phyloP scores from a whole-genome alignment of 1,140 invertebrate species.

The Conopomorpha cramerella region DNA sequence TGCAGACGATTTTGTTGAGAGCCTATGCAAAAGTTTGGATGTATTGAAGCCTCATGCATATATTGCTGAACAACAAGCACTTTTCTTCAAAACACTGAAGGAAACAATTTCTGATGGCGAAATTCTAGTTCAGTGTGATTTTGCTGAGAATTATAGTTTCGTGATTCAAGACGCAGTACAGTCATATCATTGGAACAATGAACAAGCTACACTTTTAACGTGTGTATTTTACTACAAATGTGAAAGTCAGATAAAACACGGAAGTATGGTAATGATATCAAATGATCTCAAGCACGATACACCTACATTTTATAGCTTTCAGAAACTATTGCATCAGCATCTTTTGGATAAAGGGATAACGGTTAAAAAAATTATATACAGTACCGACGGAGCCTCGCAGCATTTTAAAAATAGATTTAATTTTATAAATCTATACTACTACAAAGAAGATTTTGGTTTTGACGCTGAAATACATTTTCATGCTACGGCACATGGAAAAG shows the following conservation, averaged over 20 bases:
- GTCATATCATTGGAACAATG: slow-evolving; percentile 9
- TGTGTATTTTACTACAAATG: slow-evolving; percentile 5
- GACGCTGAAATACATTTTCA: slow-evolving; percentile 27
- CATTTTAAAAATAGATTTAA: slow-evolving; percentile 12
- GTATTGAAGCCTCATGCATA: slow-evolving; percentile 8
- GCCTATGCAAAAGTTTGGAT: slow-evolving; percentile 4
- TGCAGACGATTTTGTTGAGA: slow-evolving; percentile 7
- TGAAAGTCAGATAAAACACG: too few species aligned
- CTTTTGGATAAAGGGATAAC: too few species aligned
- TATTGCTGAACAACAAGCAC: slow-evolving; percentile 7
- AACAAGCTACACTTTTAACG: slow-evolving; percentile 7
- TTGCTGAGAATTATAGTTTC: slow-evolving; percentile 11
- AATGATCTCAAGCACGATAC: too few species aligned
- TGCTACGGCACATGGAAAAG: slow-evolving; percentile 27
- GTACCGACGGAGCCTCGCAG: slow-evolving; percentile 9
- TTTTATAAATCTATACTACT: slow-evolving; percentile 19
- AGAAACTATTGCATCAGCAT: too few species aligned
- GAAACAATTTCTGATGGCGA: slow-evolving; percentile 6
- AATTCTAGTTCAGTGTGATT: slow-evolving; percentile 9
- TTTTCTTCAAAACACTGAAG: slow-evolving; percentile 8
- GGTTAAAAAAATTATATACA: too few species aligned
- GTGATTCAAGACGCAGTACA: slow-evolving; percentile 8
- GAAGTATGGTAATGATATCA: too few species aligned
- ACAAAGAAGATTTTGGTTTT: slow-evolving; percentile 22
- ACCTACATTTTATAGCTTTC: too few species aligned